A percentile compares a stretch with the other conserved stretches of the same genome.
phyloP scores from a whole-genome alignment of 1,140 invertebrate genomes.

The Microplitis demolitor region DNA sequence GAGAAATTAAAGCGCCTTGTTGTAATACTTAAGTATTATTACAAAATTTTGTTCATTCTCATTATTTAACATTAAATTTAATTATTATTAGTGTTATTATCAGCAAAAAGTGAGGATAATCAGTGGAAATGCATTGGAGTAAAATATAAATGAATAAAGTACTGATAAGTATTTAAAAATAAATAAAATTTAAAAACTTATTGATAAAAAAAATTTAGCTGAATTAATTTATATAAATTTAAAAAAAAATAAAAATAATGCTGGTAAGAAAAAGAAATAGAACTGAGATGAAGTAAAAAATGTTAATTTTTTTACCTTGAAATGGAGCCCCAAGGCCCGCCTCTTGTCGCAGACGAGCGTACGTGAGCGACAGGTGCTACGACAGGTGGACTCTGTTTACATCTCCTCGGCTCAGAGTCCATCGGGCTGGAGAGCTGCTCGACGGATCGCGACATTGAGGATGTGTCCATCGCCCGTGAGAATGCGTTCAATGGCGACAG shows the following conservation, averaged over 20 bases:
- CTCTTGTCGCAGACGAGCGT: slow-evolving; percentile 56
- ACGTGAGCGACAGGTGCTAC: slow-evolving; percentile 54
- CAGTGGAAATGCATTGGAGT: too few relatives aligned
- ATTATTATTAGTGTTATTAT: too few relatives aligned
- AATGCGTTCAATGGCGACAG: slow-evolving; percentile 80
- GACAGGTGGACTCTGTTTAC: slow-evolving; percentile 52
- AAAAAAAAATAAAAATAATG: neutral
- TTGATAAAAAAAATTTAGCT: too few relatives aligned
- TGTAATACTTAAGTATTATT: too few relatives aligned
- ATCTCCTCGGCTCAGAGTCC: slow-evolving; percentile 63
- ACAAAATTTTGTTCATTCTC: too few relatives aligned
- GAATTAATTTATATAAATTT: too few relatives aligned
- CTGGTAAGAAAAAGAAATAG: neutral
- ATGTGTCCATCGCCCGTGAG: slow-evolving; percentile 75
- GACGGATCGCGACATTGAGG: slow-evolving; percentile 77
- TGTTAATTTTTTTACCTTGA: slow-evolving; percentile 46
- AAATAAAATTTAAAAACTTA: neutral
- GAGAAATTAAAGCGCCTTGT: too few relatives aligned
- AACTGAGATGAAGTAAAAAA: neutral
- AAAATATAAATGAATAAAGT: neutral
- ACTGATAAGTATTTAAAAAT: neutral
- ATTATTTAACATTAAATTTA: too few relatives aligned
- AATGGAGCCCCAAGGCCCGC: slow-evolving; percentile 64
- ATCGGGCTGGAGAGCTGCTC: slow-evolving; percentile 73
- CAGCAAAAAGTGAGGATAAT: too few relatives aligned